A percentile compares a stretch with the other conserved stretches of the same genome.
phyloP scores from a whole-genome alignment of 2,113 vertebrate genomes.

The Phodopus roborovskii region DNA sequence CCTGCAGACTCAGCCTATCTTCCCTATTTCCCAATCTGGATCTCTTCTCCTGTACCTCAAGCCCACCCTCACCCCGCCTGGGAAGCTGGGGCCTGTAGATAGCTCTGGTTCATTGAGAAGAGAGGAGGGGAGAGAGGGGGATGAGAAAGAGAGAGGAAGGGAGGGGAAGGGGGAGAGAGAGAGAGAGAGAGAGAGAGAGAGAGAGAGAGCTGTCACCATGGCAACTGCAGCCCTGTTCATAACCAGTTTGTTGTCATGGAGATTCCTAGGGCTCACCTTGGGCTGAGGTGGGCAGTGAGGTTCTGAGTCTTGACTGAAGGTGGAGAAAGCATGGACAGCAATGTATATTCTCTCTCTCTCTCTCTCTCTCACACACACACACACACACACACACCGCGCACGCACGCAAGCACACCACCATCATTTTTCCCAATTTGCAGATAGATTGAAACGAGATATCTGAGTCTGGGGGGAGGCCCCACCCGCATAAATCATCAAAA shows the following conservation, averaged over 20 bases:
- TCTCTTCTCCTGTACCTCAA: slow-evolving; percentile 16
- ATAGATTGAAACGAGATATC: slow-evolving; percentile 32
- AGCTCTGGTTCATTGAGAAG: slow-evolving; percentile 79
- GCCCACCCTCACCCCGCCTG: slow-evolving; percentile 56
- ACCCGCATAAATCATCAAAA: not conserved
- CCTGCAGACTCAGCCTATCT: slow-evolving; percentile 55
- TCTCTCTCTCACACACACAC: not conserved
- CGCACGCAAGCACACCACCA: not conserved
- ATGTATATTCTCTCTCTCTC: not conserved
- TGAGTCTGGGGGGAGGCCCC: not conserved
- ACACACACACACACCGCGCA: not conserved
- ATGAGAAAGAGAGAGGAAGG: slow-evolving; percentile 1
- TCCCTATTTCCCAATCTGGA: slow-evolving; percentile 50
- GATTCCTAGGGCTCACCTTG: slow-evolving; percentile 82
- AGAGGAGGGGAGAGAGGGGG: slow-evolving; percentile 52
- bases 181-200: slow-evolving; percentile 42
- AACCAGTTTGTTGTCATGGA: slow-evolving; percentile 85
- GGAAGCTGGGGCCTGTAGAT: slow-evolving; percentile 63
- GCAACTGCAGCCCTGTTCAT: slow-evolving; percentile 83
- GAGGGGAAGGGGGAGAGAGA: not conserved
- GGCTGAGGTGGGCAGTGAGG: slow-evolving; percentile 77
- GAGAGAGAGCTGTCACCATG: slow-evolving; percentile 67
- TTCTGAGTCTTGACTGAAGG: slow-evolving; percentile 53
- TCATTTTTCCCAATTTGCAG: slow-evolving; percentile 59
- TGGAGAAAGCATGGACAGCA: not conserved